phyloP scores from a whole-genome alignment of 2,113 vertebrate species.

The Cercocebus atys region DNA sequence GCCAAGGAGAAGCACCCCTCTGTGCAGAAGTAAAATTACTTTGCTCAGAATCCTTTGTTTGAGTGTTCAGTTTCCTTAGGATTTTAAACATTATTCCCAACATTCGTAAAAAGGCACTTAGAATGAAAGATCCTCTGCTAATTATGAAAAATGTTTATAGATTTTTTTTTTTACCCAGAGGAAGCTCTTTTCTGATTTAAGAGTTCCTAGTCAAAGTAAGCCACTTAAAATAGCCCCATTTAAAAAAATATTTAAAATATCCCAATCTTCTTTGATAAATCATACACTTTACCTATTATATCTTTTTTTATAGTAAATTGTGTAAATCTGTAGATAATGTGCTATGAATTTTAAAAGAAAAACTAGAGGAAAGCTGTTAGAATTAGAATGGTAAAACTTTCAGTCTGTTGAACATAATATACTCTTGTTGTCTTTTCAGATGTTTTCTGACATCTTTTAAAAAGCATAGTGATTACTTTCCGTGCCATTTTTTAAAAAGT shows the following conservation, averaged over 20 bases:
- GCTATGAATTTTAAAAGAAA: conserved; percentile 15
- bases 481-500: not conserved
- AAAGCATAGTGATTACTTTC: not conserved
- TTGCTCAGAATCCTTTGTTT: too few relatives aligned
- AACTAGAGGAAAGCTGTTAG: not conserved
- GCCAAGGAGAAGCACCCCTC: too few relatives aligned
- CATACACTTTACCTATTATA: not conserved
- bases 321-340: not conserved
- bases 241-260: conserved; percentile 18
- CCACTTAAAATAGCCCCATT: not conserved
- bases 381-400: not conserved
- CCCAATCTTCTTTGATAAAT: not conserved
- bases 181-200: not conserved
- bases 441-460: not conserved
- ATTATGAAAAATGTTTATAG: not conserved
- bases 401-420: not conserved
- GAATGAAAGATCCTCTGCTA: not conserved
- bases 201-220: not conserved
- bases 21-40: too few relatives aligned
- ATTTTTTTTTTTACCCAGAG: conserved; percentile 9
- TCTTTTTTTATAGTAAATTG: not conserved
- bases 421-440: not conserved
- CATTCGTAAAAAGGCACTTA: not conserved
- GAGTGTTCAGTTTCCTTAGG: too few relatives aligned
- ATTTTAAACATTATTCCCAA: too few relatives aligned